Base-by-base conservation (phyloP, 2,113 vertebrate genomes). In the Callionymus lyra region DNA sequence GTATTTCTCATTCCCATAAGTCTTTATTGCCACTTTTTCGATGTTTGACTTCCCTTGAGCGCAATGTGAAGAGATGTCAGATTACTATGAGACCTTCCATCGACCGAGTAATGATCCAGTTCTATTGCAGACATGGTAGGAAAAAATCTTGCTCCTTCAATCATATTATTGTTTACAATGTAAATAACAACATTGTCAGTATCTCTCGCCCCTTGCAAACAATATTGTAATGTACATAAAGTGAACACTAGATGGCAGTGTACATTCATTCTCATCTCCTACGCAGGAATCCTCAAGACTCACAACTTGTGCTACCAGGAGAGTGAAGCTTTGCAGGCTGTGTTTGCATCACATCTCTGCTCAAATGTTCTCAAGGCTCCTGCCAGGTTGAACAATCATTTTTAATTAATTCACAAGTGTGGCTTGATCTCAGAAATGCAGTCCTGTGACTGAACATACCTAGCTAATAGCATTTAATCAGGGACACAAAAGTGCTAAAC, bases 91-190 rank as follows among this genome's bases (percentile, higher is more conserved):
- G 65, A 42, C 19, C 52, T 11, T 54, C 65, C 2, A 65, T 69
- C 2, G 81, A 81, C 44, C 65, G 60, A 66, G 41, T 97, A 35
- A 72, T 83, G 41, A 82, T 97, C 56, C 86, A 88, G 49, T 89
- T 98, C 53, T 85, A 88, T 81, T 95, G 89, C 81, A 91, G 66
- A 68, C 86, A 96, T 1, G 93, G 93, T 97, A 77, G 37, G 86
- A 65, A 34, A 38, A 13, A 34, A 38, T 10, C 6, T 36, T 36
- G n/a, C 14, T 35, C 4, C n/a, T n/a, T 35, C 12, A 37, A 6
- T 13, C 36, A 38, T 38, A 38, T 15, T 36, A 13, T 13, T 8
- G 6, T 10, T 14, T 14, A 14, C 15, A 13, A 36, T n/a, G 12
- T 14, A 3, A 14, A 6, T 36, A 14, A 36, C 33, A n/a, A n/a